Evolutionary conservation across 2,113 vertebrate species (phyloP), one percentile per base, ranked within the genome.

Genomic region (Girardinichthys multiradiatus): DNA sequence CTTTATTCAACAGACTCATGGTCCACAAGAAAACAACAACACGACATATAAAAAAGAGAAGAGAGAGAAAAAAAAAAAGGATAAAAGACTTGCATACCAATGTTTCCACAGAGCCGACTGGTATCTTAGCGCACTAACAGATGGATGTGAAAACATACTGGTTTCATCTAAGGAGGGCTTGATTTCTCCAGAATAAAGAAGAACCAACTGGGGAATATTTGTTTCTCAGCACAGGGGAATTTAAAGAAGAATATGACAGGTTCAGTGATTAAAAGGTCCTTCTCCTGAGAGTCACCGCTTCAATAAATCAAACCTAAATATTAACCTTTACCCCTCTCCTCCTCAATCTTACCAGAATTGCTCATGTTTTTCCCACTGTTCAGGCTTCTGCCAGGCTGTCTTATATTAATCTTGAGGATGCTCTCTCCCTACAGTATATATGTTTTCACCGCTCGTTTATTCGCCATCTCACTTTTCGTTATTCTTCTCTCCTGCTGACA

Each of bases 131-230:
- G n/a, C n/a, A n/a, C n/a, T n/a, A n/a, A n/a, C n/a, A n/a, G n/a
- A n/a, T n/a, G n/a, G n/a, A n/a, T n/a, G n/a, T n/a, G n/a, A n/a
- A n/a, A n/a, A n/a, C n/a, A n/a, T n/a, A n/a, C n/a, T n/a, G n/a
- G n/a, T n/a, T n/a, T n/a, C n/a, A n/a, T n/a, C n/a, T n/a, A n/a
- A n/a, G n/a, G n/a, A n/a, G n/a, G n/a, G n/a, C n/a, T n/a, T n/a
- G n/a, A 82, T 39, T 85, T 85, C 74, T 86, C 64, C 61, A 57
- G 72, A 80, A 71, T 26, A 64, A 57, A 70, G 28, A 59, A 51
- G 33, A 35, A 65, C 35, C 15, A 57, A 63, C 31, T 0, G 27
- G 26, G 28, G 64, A n/a, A 68, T 57, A 39, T 76, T 69, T 63
- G 33, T 64, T 80, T 57, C n/a, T 72, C 58, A 26, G 76, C 48